These are phyloP conservation scores for Caenorhabditis japonica DNA, from an alignment of 2,888 invertebrate genomes.

Conservation along the genomic window DNA sequence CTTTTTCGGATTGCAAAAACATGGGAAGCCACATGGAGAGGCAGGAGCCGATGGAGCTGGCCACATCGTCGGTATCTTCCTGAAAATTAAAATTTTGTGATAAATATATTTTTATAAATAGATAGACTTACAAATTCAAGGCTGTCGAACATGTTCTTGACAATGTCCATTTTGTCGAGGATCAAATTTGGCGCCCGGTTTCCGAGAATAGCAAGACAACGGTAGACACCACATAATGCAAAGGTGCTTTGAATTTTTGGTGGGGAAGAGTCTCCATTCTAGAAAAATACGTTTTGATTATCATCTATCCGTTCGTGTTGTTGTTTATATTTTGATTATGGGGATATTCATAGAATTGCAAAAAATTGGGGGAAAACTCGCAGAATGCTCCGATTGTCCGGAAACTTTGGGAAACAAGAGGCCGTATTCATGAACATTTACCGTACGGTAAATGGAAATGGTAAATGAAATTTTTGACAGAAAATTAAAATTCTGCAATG, in stretches of 20 bases:
- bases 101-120: neutral
- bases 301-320: too few relatives aligned
- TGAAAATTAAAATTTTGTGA: conserved; percentile 19
- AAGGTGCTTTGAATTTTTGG: conserved; percentile 17
- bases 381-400: too few relatives aligned
- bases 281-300: too few relatives aligned
- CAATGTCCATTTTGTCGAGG: conserved; percentile 34
- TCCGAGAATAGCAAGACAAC: conserved; percentile 56
- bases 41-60: conserved; percentile 57
- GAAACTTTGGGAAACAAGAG: too few relatives aligned
- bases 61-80: conserved; percentile 54
- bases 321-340: too few relatives aligned
- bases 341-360: too few relatives aligned
- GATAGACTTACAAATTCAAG: neutral
- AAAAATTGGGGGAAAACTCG: too few relatives aligned
- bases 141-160: conserved; percentile 26
- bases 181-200: conserved; percentile 44
- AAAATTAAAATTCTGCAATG: too few relatives aligned
- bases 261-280: conserved; percentile 12
- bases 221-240: conserved; percentile 50
- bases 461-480: too few relatives aligned
- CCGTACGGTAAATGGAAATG: too few relatives aligned
- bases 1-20: conserved; percentile 26
- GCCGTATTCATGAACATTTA: too few relatives aligned
- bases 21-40: conserved; percentile 61